These are phyloP conservation scores for Phodopus roborovskii DNA, from an alignment of 2,113 vertebrate species.

Conservation along the genomic window DNA sequence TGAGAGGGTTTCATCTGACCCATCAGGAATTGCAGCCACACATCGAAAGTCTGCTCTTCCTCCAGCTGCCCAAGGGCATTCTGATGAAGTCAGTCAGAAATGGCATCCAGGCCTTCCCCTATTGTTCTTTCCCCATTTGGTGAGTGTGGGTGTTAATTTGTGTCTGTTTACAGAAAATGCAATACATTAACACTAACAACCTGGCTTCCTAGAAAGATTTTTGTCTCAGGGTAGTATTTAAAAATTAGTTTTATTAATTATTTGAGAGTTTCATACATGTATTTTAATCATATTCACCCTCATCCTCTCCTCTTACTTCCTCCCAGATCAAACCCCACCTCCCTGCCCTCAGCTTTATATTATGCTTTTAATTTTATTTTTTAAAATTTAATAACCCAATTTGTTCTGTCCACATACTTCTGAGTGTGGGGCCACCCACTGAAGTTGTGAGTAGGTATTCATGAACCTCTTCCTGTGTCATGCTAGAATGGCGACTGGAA, in stretches of 20 bases:
- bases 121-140: constrained; percentile 51
- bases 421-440: neutral
- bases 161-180: constrained; percentile 58
- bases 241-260: neutral
- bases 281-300: neutral
- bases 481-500: neutral
- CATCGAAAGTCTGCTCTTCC: constrained; percentile 77
- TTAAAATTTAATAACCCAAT: neutral
- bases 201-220: constrained; percentile 59
- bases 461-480: no score
- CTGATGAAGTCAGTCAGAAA: constrained; percentile 77
- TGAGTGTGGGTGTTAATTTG: constrained; percentile 70
- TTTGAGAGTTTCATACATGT: neutral
- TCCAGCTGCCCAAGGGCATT: constrained; percentile 71
- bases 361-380: neutral
- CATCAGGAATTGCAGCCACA: constrained; percentile 61
- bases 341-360: neutral
- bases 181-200: constrained; percentile 58
- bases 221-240: neutral
- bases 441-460: no score
- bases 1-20: constrained; percentile 74
- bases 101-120: constrained; percentile 55
- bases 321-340: neutral
- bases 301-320: neutral
- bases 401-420: neutral